Conservation (phyloP, 2,888 invertebrate species). For the Tuta absoluta region DNA sequence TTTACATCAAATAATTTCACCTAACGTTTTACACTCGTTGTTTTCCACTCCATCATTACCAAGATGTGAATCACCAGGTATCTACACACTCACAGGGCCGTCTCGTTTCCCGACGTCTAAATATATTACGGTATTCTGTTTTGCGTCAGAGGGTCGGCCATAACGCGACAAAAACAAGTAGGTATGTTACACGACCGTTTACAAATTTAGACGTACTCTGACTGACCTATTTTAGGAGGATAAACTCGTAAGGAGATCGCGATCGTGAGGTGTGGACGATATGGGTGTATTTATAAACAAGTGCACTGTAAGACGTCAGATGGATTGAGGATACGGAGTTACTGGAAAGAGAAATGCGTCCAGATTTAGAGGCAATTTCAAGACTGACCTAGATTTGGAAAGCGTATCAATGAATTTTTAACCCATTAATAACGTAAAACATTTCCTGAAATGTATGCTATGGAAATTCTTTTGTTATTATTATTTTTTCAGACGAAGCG, state of each 20-base stretch:
- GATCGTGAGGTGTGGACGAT: constrained; percentile 5
- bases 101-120: constrained; percentile 13
- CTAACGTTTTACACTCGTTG: neutral
- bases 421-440: neutral
- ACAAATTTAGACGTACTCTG: constrained; percentile 14
- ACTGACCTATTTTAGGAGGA: constrained; percentile 19
- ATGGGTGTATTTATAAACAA: constrained; percentile 17
- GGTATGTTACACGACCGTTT: constrained; percentile 10
- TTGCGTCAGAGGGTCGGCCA: constrained; percentile 19
- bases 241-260: constrained; percentile 10
- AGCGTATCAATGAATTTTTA: neutral
- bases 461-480: too few relatives aligned
- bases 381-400: neutral
- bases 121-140: constrained; percentile 15
- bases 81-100: constrained; percentile 16
- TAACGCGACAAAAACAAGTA: constrained; percentile 28
- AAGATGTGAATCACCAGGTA: constrained; percentile 23
- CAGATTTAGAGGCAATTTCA: constrained; percentile 3
- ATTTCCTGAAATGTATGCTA: neutral
- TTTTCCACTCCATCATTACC: constrained; percentile 11
- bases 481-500: too few relatives aligned
- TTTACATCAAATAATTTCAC: neutral
- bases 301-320: constrained; percentile 1
- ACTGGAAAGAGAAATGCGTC: neutral
- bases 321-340: neutral